Percentiles rank a stretch among this genome's conserved stretches.
Evolutionary conservation across 2,113 vertebrate species (phyloP).

Genomic region (Cyprinodon variegatus): DNA sequence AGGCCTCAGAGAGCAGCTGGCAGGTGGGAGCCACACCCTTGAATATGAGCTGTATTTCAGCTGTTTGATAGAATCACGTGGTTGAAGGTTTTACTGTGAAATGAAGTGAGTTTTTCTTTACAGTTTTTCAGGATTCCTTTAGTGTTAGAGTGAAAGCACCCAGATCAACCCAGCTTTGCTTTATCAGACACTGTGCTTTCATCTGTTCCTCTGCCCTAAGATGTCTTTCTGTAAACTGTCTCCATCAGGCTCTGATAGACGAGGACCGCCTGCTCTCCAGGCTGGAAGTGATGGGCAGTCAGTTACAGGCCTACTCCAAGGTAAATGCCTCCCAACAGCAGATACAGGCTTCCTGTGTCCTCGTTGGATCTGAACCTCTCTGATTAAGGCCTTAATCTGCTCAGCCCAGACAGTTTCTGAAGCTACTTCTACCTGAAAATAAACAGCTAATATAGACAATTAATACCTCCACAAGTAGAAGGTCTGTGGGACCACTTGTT

Average conservation of each 20-base stretch:
- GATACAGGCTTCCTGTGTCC: too few relatives aligned
- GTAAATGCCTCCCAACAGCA: constrained; percentile 59
- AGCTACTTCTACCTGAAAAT: too few relatives aligned
- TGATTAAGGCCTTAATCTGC: too few relatives aligned
- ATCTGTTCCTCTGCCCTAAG: not conserved
- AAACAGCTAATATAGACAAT: too few relatives aligned
- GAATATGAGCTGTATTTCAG: too few relatives aligned
- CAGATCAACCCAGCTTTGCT: not conserved
- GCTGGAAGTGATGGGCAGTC: constrained; percentile 98
- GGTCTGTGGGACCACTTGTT: too few relatives aligned
- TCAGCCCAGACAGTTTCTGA: too few relatives aligned
- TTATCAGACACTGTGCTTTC: not conserved
- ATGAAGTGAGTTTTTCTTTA: not conserved
- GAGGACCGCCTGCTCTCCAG: constrained; percentile 97
- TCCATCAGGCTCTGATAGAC: constrained; percentile 94
- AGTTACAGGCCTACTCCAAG: constrained; percentile 96
- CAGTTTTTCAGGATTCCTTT: too few relatives aligned
- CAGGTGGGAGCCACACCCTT: constrained; percentile 79
- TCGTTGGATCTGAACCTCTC: too few relatives aligned
- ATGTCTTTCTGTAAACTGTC: constrained; percentile 16
- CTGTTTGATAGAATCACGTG: not conserved
- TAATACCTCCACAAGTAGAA: too few relatives aligned
- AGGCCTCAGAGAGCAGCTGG: constrained; percentile 99
- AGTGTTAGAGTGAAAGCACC: not conserved
- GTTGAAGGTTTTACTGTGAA: not conserved